Evolutionary conservation across 2,888 invertebrate species (phyloP).

Genomic region (Drosophila picticornis): DNA sequence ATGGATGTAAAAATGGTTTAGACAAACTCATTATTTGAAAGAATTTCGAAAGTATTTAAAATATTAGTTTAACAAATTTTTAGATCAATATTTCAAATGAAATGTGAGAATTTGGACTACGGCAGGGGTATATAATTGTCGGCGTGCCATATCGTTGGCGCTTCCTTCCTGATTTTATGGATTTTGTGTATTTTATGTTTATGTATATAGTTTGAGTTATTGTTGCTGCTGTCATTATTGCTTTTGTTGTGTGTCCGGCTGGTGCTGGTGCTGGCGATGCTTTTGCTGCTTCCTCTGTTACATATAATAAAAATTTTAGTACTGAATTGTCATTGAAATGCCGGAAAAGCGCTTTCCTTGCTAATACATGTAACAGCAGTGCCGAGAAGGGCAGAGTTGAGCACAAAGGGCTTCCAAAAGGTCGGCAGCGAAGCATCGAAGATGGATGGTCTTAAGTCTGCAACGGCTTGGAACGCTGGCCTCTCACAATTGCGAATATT

Average conservation of each 20-base stretch:
- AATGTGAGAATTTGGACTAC: background rate
- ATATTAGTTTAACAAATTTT: background rate
- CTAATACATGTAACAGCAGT: constrained; percentile 12
- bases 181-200: constrained; percentile 64
- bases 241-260: constrained; percentile 38
- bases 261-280: constrained; percentile 33
- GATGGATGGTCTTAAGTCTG: constrained; percentile 21
- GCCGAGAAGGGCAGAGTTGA: constrained; percentile 7
- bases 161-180: constrained; percentile 30
- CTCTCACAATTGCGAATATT: background rate
- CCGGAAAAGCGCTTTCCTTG: constrained; percentile 22
- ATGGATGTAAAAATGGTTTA: background rate
- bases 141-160: background rate
- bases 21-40: background rate
- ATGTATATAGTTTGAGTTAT: constrained; percentile 51
- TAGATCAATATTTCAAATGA: background rate
- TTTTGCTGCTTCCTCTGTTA: constrained; percentile 25
- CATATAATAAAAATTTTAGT: constrained; percentile 62
- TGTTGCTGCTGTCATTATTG: constrained; percentile 39
- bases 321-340: constrained; percentile 51
- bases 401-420: constrained; percentile 23
- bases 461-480: constrained; percentile 10
- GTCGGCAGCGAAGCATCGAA: constrained; percentile 30
- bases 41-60: background rate
- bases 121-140: background rate